phyloP scores from a whole-genome alignment of 2,113 vertebrate genomes.

The Formicarius rufipectus region DNA sequence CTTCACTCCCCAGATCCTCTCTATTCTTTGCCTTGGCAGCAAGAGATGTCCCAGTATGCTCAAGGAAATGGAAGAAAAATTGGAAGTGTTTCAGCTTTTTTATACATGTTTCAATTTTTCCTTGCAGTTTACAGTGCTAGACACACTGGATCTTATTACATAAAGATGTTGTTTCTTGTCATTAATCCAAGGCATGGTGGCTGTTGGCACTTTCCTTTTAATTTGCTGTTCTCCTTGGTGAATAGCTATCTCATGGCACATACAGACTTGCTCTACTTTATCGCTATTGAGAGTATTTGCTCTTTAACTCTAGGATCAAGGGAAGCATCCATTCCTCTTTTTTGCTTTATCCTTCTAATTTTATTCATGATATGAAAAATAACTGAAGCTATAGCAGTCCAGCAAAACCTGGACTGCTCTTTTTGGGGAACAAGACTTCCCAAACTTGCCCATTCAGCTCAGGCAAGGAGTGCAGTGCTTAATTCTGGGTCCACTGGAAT shows the following conservation, averaged over 20 bases:
- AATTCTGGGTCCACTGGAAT: not conserved
- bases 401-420: not conserved
- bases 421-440: not conserved
- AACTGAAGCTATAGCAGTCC: not conserved
- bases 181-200: constrained; percentile 56
- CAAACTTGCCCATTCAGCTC: not conserved
- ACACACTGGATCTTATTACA: constrained; percentile 51
- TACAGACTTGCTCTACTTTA: not conserved
- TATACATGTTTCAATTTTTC: constrained; percentile 48
- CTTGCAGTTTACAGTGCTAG: constrained; percentile 62
- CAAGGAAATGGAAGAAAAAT: constrained; percentile 18
- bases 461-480: not conserved
- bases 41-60: constrained; percentile 43
- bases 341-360: not conserved
- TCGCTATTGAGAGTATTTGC: not conserved
- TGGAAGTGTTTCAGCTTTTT: constrained; percentile 63
- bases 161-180: constrained; percentile 64
- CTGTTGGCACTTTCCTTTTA: constrained; percentile 43
- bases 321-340: not conserved
- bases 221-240: constrained; percentile 25
- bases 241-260: not conserved
- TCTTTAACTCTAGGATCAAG: not conserved
- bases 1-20: not conserved
- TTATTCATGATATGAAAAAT: not conserved
- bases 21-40: constrained; percentile 41